Base-by-base conservation (phyloP, 2,113 vertebrate species). In the Catharus bicknelli region DNA sequence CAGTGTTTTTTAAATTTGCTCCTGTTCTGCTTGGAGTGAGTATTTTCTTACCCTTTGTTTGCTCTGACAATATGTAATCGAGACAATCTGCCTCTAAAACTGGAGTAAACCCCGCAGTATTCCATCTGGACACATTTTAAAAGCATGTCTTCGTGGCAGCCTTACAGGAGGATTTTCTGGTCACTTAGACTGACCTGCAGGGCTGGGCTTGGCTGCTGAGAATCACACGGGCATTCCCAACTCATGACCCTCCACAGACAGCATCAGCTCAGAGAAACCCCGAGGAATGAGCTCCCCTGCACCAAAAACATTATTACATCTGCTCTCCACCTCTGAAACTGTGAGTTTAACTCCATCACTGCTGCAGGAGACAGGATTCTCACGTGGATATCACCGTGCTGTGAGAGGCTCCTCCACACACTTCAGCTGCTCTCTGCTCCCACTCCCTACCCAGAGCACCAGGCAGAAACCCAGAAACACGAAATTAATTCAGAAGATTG, bases 41-140 rank as follows among this genome's bases (percentile, higher is more conserved):
- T 48, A 53, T 78, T 90, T 94, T 81, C 69, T 84, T 74, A 23
- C 61, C 50, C 66, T 84, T 48, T 91, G 74, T 86, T 90, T 64
- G 10, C 45, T 61, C 7, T 7, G n/a, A 40, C 20, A 5, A 75
- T 15, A 16, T 45, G 47, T 20, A 61, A 83, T 26, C 2, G 40
- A 93, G 40, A 77, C 26, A 58, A 70, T 30, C 68, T 17, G 1
- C 8, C 86, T 70, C 53, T 74, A 48, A 87, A 85, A 57, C 16
- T 13, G 47, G 40, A 53, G 34, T 11, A 69, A 86, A 69, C 9
- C 1, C 6, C 9, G 10, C 34, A 43, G 16, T 55, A 47, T 59
- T 81, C 64, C 30, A 17, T 23, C 51, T 3, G 13, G 4, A n/a
- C 0, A 0, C 13, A 7, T n/a, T 70, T 76, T 30, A 10, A 59